phyloP scores from a whole-genome alignment of 2,113 vertebrate genomes.

The Percopsis transmontana region DNA sequence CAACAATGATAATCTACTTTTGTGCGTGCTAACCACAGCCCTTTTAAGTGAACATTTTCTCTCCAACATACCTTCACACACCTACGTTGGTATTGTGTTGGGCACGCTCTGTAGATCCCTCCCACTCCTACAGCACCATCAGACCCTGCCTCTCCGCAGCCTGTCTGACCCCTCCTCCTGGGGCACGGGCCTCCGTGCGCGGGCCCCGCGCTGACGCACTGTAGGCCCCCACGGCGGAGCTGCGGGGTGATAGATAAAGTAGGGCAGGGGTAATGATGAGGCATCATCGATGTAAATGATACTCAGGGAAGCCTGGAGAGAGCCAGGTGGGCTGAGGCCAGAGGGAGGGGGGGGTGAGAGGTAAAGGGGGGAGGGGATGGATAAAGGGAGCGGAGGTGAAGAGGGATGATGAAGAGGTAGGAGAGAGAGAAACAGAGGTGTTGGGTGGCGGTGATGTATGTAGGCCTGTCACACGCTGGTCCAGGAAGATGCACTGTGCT shows the following conservation, averaged over 20 bases:
- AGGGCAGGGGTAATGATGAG: slow-evolving; percentile 80
- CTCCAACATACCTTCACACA: too few species aligned
- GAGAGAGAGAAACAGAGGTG: slow-evolving; percentile 70
- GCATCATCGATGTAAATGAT: slow-evolving; percentile 80
- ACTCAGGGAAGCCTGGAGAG: slow-evolving; percentile 78
- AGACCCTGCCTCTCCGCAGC: too few species aligned
- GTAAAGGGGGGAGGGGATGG: slow-evolving; percentile 58
- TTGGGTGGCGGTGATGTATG: slow-evolving; percentile 82
- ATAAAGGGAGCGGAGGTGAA: slow-evolving; percentile 72
- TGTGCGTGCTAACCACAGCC: too few species aligned
- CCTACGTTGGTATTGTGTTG: too few species aligned
- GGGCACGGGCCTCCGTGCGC: too few species aligned
- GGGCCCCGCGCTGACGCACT: too few species aligned
- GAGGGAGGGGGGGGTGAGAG: slow-evolving; percentile 36
- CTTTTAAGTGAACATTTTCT: too few species aligned
- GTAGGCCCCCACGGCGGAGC: slow-evolving; percentile 40
- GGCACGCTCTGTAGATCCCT: too few species aligned
- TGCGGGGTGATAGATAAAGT: slow-evolving; percentile 78
- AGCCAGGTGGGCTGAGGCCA: slow-evolving; percentile 7
- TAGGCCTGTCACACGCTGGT: slow-evolving; percentile 79
- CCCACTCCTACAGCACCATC: too few species aligned
- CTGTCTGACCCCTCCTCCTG: too few species aligned
- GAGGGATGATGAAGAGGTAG: slow-evolving; percentile 78
- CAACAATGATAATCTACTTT: too few species aligned
- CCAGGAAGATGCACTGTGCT: slow-evolving; percentile 81